Evolutionary conservation across 1,140 invertebrate species (phyloP).

Genomic region (Cydia amplana): DNA sequence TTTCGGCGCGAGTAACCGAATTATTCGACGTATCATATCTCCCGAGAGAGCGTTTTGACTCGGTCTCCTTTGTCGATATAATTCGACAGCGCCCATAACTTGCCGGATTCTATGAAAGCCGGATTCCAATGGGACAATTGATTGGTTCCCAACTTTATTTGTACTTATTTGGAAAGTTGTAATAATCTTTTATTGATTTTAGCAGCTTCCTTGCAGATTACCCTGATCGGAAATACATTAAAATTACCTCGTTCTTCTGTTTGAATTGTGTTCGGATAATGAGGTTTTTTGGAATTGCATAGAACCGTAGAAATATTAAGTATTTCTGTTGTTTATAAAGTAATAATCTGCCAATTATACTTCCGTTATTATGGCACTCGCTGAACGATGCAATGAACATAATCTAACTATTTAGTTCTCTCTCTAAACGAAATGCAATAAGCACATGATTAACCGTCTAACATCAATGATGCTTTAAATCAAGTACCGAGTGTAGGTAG

Average conservation of each 20-base stretch:
- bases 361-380: slow-evolving; percentile 18
- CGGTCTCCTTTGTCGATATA: slow-evolving; percentile 36
- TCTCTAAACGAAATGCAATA: background rate
- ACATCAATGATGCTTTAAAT: background rate
- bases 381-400: background rate
- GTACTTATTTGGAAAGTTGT: slow-evolving; percentile 37
- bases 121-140: slow-evolving; percentile 36
- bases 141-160: slow-evolving; percentile 35
- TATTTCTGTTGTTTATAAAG: background rate
- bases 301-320: background rate
- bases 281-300: background rate
- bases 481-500: background rate
- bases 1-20: slow-evolving; percentile 46
- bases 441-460: background rate
- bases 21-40: slow-evolving; percentile 41
- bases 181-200: slow-evolving; percentile 38
- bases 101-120: slow-evolving; percentile 32
- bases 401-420: slow-evolving; percentile 2
- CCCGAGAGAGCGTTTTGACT: slow-evolving; percentile 35
- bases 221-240: slow-evolving; percentile 15
- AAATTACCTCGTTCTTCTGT: slow-evolving; percentile 24
- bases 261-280: slow-evolving; percentile 32
- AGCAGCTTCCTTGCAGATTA: slow-evolving; percentile 4
- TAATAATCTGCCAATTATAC: slow-evolving; percentile 22
- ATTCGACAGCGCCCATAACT: slow-evolving; percentile 24